Base-by-base conservation (phyloP, 1,140 invertebrate genomes). In the Tribolium madens region DNA sequence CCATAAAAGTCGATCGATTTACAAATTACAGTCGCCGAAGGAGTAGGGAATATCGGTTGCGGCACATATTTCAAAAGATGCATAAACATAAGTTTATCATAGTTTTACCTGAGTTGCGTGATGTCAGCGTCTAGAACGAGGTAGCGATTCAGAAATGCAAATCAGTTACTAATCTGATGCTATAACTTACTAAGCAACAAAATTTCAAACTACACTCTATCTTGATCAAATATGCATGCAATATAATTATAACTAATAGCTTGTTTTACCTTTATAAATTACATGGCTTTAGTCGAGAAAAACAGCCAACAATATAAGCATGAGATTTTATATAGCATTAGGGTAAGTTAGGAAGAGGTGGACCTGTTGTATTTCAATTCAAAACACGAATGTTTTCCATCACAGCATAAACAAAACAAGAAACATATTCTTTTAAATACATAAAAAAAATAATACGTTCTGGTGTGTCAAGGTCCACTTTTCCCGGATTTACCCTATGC, bases 171-270 rank as follows among this genome's bases (percentile, higher is more conserved):
- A 84, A 84, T 84, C 83, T 83, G 83, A 83, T 84, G 82, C 82
- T 79, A 84, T 83, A 84, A 83, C 81, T 84, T 84, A 83, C 80
- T 78, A 78, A 83, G 80, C 80, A 83, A 80, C 82, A 81, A 83
- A 83, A 81, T 84, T 84, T 83, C 81, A 81, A 84, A 79, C 78
- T 68, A 47, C 69, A 69, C 47, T 64, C 76, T 83, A 83, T 84
- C 83, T 76, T 77, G 83, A 84, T 84, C 75, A 50, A 73, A 78
- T 69, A 73, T 73, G 78, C 84, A 85, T 83, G 84, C 84, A 82
- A 85, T 80, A 81, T 85, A 84, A 85, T 85, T 85, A 85, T 84
- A 85, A 83, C 83, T 85, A 84, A 84, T 85, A 82, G 81, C 80
- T 85, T 84, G 81, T 84, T 83, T 83, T 81, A 80, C 77, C 81